Percentiles rank a stretch among this genome's conserved stretches.
Conservation (phyloP, 2,113 vertebrate genomes). For the Puffinus mauretanicus region DNA sequence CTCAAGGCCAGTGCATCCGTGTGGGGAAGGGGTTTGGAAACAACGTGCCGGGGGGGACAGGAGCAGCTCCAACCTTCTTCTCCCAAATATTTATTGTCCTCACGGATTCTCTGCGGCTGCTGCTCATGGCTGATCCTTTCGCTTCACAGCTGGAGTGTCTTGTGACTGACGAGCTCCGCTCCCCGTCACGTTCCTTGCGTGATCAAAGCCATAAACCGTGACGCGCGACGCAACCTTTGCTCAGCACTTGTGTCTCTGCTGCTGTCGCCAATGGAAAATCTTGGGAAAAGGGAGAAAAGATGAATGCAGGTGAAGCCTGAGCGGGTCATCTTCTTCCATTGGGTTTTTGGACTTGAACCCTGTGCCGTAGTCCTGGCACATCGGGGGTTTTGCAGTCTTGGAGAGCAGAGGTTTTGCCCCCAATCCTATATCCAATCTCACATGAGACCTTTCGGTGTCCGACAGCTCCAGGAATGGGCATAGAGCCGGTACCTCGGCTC, state of each 20-base stretch:
- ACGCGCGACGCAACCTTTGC: rapidly evolving
- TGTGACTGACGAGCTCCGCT: not conserved
- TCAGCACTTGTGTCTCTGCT: rapidly evolving
- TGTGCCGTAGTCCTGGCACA: rapidly evolving
- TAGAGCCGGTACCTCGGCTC: rapidly evolving
- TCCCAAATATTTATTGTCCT: not conserved
- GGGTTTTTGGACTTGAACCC: not conserved
- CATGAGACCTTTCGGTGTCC: not conserved
- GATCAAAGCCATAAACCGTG: rapidly evolving
- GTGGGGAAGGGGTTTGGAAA: not conserved
- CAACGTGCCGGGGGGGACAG: rapidly evolving
- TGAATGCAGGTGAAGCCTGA: not conserved
- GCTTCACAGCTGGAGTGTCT: not conserved
- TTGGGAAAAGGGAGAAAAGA: not conserved
- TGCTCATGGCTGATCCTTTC: not conserved
- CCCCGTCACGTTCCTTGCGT: rapidly evolving
- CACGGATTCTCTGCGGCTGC: too few species aligned
- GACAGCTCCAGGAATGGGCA: not conserved
- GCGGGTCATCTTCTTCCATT: rapidly evolving
- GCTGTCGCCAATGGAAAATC: rapidly evolving
- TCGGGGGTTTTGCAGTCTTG: not conserved
- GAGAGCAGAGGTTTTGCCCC: not conserved
- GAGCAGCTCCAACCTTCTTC: not conserved
- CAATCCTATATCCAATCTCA: rapidly evolving
- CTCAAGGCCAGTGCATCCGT: rapidly evolving